A percentile compares a stretch with the other conserved stretches of the same genome.
phyloP scores from a whole-genome alignment of 1,140 invertebrate species.

The Cotesia vestalis region DNA sequence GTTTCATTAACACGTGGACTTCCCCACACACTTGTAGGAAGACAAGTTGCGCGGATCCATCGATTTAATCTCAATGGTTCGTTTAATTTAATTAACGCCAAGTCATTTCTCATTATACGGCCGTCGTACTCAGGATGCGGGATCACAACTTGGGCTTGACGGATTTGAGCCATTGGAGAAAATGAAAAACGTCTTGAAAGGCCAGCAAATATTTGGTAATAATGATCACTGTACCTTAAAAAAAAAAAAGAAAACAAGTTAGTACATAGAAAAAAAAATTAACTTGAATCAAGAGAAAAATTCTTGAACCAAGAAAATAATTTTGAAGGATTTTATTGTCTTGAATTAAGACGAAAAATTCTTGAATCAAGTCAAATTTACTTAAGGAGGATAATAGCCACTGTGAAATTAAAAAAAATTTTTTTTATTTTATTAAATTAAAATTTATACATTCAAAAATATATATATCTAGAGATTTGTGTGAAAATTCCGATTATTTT shows the following conservation, averaged over 20 bases:
- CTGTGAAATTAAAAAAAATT: no score
- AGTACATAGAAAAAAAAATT: no score
- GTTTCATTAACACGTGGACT: conserved; percentile 70
- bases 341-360: no score
- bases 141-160: conserved; percentile 70
- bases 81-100: conserved; percentile 77
- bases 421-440: no score
- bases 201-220: conserved; percentile 81
- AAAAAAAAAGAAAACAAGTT: not conserved
- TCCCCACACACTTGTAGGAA: conserved; percentile 70
- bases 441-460: no score
- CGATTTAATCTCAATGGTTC: conserved; percentile 77
- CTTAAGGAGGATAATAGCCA: no score
- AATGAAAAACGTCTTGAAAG: conserved; percentile 77
- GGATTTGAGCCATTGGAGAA: conserved; percentile 77
- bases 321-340: no score
- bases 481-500: no score
- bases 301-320: no score
- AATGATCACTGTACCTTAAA: conserved; percentile 71
- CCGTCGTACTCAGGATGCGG: conserved; percentile 75
- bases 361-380: no score
- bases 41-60: conserved; percentile 80
- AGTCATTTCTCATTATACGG: conserved; percentile 76
- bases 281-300: no score
- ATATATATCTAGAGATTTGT: no score